Base-by-base conservation (phyloP, 2,888 invertebrate genomes). In the Nomada fabriciana region DNA sequence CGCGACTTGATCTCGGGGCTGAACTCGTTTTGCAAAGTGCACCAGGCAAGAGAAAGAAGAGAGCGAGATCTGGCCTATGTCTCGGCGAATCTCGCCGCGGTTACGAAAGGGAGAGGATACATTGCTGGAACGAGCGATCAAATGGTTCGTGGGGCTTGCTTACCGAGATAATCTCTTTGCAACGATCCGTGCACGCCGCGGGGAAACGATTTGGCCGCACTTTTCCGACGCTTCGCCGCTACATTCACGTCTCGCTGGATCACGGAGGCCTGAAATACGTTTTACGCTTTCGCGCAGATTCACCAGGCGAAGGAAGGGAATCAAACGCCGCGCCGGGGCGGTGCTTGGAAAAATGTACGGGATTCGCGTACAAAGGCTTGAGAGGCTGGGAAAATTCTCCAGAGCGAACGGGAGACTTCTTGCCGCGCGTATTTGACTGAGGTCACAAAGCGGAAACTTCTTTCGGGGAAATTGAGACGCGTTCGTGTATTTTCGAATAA, bases 111-210 rank as follows among this genome's bases (percentile, higher is more conserved):
- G 63, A 82, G 73, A 73, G 75, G 74, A 67, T 68, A 74, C 36
- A 7, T 36, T 7, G 76, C 50, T 78, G 67, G 76, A 88, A 84
- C 85, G 88, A 81, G 72, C 85, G 88, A 88, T 88, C 88, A 88
- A 88, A 88, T 88, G 87, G 81, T 84, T 88, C 85, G 88, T 82
- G 82, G 80, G 85, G 79, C 82, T 87, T 82, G 83, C 85, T 88
- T 87, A 87, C 88, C 67, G 82, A 82, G 88, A 88, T 88, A 88
- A 88, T 88, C 88, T 88, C 88, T 88, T 86, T 87, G 87, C 87
- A 86, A 76, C 82, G 86, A 88, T 82, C 85, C 87, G 83, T 81
- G 76, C 69, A 63, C 69, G 80, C 69, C 82, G 55, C 57, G 76
- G 74, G 85, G 82, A 85, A 88, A 81, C 83, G 88, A 88, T 88